A percentile compares a stretch with the other conserved stretches of the same genome.
Conservation (phyloP, 2,797 vertebrate species). For the Ataeniobius toweri region DNA sequence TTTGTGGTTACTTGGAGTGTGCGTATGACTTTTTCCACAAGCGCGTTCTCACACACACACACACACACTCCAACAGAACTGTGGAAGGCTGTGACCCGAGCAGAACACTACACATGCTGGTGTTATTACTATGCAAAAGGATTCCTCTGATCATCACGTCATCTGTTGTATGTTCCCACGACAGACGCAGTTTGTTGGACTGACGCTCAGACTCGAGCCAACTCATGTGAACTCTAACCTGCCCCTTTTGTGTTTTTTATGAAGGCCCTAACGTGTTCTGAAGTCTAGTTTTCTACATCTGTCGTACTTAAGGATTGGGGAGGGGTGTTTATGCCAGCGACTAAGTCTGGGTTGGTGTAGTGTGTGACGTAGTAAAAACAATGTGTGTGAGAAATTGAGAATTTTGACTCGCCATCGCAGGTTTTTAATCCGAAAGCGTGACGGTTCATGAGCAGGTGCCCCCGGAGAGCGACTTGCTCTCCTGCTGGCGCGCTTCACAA, state of each 20-base stretch:
- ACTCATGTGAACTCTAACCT: constrained; percentile 33
- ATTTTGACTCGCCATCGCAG: constrained; percentile 36
- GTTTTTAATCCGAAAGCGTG: constrained; percentile 36
- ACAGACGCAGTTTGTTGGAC: constrained; percentile 76
- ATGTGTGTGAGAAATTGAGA: constrained; percentile 47
- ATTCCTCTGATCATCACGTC: constrained; percentile 67
- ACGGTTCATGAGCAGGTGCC: constrained; percentile 20
- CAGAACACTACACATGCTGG: constrained; percentile 81
- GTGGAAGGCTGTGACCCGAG: constrained; percentile 77
- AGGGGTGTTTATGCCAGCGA: constrained; percentile 49
- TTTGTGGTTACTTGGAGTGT: constrained; percentile 71
- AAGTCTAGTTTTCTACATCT: constrained; percentile 69
- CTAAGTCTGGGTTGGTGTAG: constrained; percentile 56
- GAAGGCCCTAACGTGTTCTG: constrained; percentile 54
- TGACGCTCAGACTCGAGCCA: constrained; percentile 54
- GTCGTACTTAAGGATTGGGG: constrained; percentile 43
- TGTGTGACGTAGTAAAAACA: constrained; percentile 60
- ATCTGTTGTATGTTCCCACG: constrained; percentile 39
- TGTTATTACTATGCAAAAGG: constrained; percentile 93
- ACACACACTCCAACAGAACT: constrained; percentile 53
- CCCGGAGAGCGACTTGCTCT: constrained; percentile 71
- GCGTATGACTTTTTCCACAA: constrained; percentile 46
- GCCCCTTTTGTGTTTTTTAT: constrained; percentile 33
- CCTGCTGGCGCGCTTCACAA: constrained; percentile 38
- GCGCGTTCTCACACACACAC: constrained; percentile 36